Evolutionary conservation across 2,113 vertebrate species (phyloP).

Genomic region (Alexandromys fortis): DNA sequence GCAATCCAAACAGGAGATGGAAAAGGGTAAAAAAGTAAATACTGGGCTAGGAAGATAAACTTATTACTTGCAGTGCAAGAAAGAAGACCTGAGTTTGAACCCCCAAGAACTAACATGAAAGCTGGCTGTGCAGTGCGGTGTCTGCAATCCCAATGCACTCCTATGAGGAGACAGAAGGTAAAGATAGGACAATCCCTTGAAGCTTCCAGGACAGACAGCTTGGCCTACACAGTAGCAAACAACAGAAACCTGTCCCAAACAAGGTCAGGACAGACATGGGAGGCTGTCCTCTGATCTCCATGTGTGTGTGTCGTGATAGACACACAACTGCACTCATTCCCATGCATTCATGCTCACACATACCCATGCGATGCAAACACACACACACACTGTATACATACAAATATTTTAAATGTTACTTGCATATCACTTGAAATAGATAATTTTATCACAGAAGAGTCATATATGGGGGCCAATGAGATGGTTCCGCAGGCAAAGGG

Average conservation of each 20-base stretch:
- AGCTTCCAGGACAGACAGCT: neutral
- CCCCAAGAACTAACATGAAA: neutral
- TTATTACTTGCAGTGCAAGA: neutral
- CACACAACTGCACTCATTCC: neutral
- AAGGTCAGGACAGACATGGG: neutral
- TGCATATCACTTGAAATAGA: neutral
- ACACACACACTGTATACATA: neutral
- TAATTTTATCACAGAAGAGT: neutral
- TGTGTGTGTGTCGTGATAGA: neutral
- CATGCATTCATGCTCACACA: neutral
- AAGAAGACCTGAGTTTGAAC: neutral
- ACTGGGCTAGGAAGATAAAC: neutral
- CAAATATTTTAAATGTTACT: neutral
- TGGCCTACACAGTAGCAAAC: neutral
- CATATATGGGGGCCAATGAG: neutral
- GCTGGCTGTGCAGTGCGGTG: neutral
- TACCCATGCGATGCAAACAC: neutral
- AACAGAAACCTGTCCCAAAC: neutral
- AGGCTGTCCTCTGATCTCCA: neutral
- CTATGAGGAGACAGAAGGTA: neutral
- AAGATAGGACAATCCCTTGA: neutral
- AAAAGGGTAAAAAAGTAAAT: neutral
- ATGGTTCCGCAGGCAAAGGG: too few relatives aligned
- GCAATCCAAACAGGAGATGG: neutral
- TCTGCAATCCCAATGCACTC: neutral